Conservation (phyloP, 2,113 vertebrate genomes). For the Channa maculata region DNA sequence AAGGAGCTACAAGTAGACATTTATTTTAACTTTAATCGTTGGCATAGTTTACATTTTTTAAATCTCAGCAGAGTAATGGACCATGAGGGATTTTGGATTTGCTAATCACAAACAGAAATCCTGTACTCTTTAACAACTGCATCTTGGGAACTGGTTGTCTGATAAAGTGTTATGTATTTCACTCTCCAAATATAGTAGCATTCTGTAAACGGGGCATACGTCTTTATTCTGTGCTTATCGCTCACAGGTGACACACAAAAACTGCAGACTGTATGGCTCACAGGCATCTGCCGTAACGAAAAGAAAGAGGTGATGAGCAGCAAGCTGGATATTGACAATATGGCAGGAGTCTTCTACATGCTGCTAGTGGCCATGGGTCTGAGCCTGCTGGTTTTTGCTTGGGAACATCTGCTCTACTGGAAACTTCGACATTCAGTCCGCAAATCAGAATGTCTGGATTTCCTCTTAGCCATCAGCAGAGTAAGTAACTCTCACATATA, state of each 20-base stretch:
- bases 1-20: too few relatives aligned
- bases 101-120: too few relatives aligned
- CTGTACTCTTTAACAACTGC: too few relatives aligned
- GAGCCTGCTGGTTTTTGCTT: conserved; percentile 95
- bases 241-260: conserved; percentile 94
- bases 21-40: too few relatives aligned
- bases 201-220: not conserved
- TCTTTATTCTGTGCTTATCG: not conserved
- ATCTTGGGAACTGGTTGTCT: too few relatives aligned
- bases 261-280: conserved; percentile 97
- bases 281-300: conserved; percentile 97
- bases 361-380: conserved; percentile 98
- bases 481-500: conserved; percentile 60
- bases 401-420: conserved; percentile 98
- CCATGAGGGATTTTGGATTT: too few relatives aligned
- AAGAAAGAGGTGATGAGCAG: conserved; percentile 99
- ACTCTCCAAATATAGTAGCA: not conserved
- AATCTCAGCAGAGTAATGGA: too few relatives aligned
- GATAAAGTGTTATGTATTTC: not conserved
- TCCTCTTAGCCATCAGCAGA: conserved; percentile 95
- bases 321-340: conserved; percentile 98
- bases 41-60: too few relatives aligned
- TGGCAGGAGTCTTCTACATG: conserved; percentile 99
- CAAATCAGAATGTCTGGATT: conserved; percentile 89
- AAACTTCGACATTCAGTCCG: conserved; percentile 92